A percentile compares a stretch with the other conserved stretches of the same genome.
phyloP scores from a whole-genome alignment of 2,888 invertebrate genomes.

The Epinotia bilunana region DNA sequence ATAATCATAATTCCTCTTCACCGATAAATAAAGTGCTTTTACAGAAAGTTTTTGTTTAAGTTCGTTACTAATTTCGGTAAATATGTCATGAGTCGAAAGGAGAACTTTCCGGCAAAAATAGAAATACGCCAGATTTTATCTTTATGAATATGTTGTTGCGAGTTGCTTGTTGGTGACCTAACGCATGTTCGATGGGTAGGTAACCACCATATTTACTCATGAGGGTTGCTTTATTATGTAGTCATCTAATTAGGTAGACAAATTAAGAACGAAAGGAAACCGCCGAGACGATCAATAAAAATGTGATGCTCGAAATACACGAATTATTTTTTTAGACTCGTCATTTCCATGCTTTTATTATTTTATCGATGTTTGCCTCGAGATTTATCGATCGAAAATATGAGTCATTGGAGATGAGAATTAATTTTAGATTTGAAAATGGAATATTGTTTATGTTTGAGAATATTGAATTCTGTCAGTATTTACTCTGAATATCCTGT shows the following conservation, averaged over 20 bases:
- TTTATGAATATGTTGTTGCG: no score
- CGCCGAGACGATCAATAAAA: slow-evolving; percentile 4
- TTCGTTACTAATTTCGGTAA: no score
- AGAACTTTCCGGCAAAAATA: no score
- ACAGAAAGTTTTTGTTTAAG: no score
- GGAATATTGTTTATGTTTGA: slow-evolving; percentile 54
- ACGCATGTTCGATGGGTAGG: no score
- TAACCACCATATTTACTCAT: not conserved
- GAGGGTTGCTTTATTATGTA: not conserved
- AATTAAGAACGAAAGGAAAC: slow-evolving; percentile 17
- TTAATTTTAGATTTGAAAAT: slow-evolving; percentile 62
- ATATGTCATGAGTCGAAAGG: no score
- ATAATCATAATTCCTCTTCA: no score
- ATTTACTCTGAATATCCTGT: slow-evolving; percentile 39
- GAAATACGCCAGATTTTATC: no score
- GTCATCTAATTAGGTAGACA: slow-evolving; percentile 7
- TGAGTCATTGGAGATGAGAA: slow-evolving; percentile 61
- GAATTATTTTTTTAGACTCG: slow-evolving; percentile 30
- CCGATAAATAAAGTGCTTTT: no score
- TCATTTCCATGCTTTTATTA: slow-evolving; percentile 39
- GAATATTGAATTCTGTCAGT: slow-evolving; percentile 52
- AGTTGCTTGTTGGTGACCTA: no score
- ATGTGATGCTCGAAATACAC: slow-evolving; percentile 13
- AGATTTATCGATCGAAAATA: slow-evolving; percentile 59
- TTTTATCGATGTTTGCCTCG: slow-evolving; percentile 35